Evolutionary conservation across 2,888 invertebrate species (phyloP), one percentile per base, ranked within the genome.

Genomic region (Cabera pusaria): DNA sequence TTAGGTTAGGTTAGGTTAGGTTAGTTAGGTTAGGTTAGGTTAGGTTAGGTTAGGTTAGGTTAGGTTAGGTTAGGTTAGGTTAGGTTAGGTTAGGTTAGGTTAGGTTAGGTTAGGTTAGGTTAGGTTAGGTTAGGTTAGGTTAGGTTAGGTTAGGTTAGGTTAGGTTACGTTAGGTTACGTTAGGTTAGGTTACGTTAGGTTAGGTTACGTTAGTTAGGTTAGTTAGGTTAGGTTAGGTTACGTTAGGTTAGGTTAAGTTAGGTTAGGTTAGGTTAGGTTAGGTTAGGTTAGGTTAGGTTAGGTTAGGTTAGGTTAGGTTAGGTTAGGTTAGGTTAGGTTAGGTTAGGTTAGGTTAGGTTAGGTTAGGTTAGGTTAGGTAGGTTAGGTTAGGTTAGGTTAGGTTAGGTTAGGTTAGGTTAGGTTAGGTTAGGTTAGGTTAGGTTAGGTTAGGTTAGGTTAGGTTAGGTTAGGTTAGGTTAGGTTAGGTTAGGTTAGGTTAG

Each of bases 171-270:
- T 18, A 38, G 45, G 42, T 42, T 39, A 39, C 44, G 41, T 46
- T 46, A 46, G 44, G 43, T 46, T 47, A 44, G 50, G 46, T 46
- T 50, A 47, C 47, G 50, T 44, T 50, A 47, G 44, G 49, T 37
- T 42, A 42, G 43, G 42, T 42, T 43, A 42, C 42, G 44, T 44
- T 44, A 44, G 43, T n/a, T n/a, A n/a, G n/a, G n/a, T n/a, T n/a
- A n/a, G 39, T 43, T 40, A 40, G 44, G 47, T 44, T 44, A 40
- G 40, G 48, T 42, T 43, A 45, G 44, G 46, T 46, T 49, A 44
- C 42, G 48, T 43, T 43, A 49, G 45, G 43, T 45, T 44, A 41
- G 45, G 49, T 43, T 40, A 38, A n/a, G 48, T n/a, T n/a, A n/a
- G n/a, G 43, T 43, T 39, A 49, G 44, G 37, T 42, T 37, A 37